These are phyloP conservation scores for Esox niger DNA, from an alignment of 2,113 vertebrate species.

Conservation along the genomic window DNA sequence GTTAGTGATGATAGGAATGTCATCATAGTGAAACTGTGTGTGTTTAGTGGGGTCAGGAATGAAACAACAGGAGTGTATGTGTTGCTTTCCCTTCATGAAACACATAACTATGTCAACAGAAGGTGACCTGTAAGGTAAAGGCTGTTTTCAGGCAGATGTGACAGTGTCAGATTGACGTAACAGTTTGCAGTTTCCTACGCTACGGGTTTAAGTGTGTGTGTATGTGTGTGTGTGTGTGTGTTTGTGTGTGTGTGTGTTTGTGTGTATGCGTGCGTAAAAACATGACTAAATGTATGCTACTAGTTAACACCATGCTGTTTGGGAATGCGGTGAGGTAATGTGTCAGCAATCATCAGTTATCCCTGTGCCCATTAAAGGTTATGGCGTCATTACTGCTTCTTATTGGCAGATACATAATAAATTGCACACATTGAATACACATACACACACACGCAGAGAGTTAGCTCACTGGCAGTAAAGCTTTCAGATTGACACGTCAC, in stretches of 20 bases:
- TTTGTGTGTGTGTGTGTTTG: conserved; percentile 6
- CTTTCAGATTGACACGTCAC: conserved; percentile 15
- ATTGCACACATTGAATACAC: not conserved
- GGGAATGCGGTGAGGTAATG: conserved; percentile 19
- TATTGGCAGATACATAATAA: not conserved
- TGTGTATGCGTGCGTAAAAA: conserved; percentile 13
- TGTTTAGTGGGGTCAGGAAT: conserved; percentile 7
- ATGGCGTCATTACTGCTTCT: not conserved
- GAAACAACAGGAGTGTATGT: not conserved
- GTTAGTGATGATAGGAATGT: conserved; percentile 35
- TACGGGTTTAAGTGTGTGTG: conserved; percentile 28
- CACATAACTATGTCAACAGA: conserved; percentile 18
- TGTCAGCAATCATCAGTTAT: conserved; percentile 1
- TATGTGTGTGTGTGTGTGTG: conserved; percentile 3
- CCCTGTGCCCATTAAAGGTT: not conserved
- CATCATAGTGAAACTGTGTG: conserved; percentile 40
- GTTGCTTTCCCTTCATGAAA: conserved; percentile 8
- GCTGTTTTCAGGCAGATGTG: conserved; percentile 35
- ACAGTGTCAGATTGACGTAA: conserved; percentile 50
- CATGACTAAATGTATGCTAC: conserved; percentile 21
- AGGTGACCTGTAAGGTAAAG: not conserved
- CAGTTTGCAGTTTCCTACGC: conserved; percentile 34
- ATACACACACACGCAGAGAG: not conserved
- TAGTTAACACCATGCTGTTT: conserved; percentile 10
- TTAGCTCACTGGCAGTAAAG: conserved; percentile 21